Evolutionary conservation across 2,888 invertebrate genomes (phyloP), one percentile per base, ranked within the genome.

Genomic region (Byasa hedistus): DNA sequence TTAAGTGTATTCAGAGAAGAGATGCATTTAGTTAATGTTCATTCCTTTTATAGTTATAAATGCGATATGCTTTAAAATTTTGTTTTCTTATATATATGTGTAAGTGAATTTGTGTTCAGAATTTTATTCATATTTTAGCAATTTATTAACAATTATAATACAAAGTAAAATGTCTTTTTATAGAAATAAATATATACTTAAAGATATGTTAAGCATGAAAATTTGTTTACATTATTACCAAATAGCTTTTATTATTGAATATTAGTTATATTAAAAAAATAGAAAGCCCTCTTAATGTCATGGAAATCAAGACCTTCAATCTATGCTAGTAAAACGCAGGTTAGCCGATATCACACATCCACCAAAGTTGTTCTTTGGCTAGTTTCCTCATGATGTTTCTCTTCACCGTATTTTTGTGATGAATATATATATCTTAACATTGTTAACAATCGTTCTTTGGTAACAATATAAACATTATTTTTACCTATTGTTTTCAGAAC

Each of bases 401-500:
- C 27, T 27, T 27, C 5, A 27, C 5, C 27, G 5, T 39, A 39
- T 39, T 36, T 39, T 39, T 39, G 27, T 27, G n/a, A 10, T 32
- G 7, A 10, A 39, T 39, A 1, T 39, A 15, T 39, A 15, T 39
- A 39, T 39, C 15, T 15, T 39, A 15, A 39, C 15, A 12, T 39
- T 1, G 39, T 39, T 15, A 15, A 12, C 15, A 39, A 39, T 15
- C 12, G 15, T 39, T 39, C 39, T 52, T 52, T 52, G 36, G 36
- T 58, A 52, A 64, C 23, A 44, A n/a, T 36, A 52, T 57, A 36
- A 48, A 36, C 64, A 52, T 21, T 56, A n/a, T 48, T 21, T 62
- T 48, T 48, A 7, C 19, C 19, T 19, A 19, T n/a, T 48, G 19
- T 1, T n/a, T 22, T 5, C 7, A 52, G 5, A n/a, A 22, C 15